Evolutionary conservation across 2,113 vertebrate species (phyloP).

Genomic region (Apteryx mantelli): DNA sequence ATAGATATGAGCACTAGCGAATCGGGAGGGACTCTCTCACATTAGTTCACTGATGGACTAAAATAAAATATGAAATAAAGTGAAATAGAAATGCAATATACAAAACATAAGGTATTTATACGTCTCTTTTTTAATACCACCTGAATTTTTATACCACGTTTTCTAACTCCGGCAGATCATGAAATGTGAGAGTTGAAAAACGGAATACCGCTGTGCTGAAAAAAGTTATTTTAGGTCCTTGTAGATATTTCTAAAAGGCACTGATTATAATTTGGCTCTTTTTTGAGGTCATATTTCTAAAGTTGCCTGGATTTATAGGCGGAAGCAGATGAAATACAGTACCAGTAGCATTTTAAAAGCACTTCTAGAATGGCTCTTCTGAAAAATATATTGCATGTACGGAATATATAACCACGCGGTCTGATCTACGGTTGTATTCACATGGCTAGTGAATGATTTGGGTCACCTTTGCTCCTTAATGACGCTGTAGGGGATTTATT

Average conservation of each 20-base stretch:
- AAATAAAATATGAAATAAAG: not conserved
- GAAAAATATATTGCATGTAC: not conserved
- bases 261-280: not conserved
- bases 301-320: not conserved
- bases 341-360: not conserved
- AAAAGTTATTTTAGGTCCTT: not conserved
- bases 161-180: not conserved
- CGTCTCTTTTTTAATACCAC: not conserved
- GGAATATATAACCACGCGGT: not conserved
- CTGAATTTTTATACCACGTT: not conserved
- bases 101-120: not conserved
- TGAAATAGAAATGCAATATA: not conserved
- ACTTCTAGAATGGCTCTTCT: not conserved
- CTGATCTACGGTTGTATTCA: not conserved
- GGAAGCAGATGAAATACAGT: not conserved
- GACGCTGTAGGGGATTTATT: not conserved
- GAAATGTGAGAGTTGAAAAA: not conserved
- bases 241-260: not conserved
- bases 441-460: not conserved
- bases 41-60: not conserved
- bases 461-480: not conserved
- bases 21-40: not conserved
- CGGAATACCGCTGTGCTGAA: not conserved
- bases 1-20: not conserved
- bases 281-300: not conserved